Evolutionary conservation across 2,113 vertebrate species (phyloP), one percentile per base, ranked within the genome.

Genomic region (Glaucidium brasilianum): DNA sequence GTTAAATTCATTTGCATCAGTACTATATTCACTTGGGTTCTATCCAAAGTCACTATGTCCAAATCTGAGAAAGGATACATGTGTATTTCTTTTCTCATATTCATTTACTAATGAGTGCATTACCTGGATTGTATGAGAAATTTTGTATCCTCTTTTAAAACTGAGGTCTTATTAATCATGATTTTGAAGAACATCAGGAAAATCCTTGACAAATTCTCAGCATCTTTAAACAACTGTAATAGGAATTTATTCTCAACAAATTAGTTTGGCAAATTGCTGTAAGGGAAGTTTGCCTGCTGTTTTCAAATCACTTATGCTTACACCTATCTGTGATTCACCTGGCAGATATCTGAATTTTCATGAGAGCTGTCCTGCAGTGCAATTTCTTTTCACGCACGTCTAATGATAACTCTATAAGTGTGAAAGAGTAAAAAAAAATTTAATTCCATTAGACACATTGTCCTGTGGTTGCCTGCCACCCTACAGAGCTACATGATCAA

Each of bases 251-350:
- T 74, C 39, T 74, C 56, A 71, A 86, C 35, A 86, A 78, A 91
- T 68, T 43, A 41, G 16, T 84, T 91, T 71, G 35, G 88, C 39
- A 86, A 81, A 69, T 50, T 88, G 66, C 37, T 86, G 35, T 60
- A 80, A 79, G 83, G 60, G 43, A 92, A 78, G 64, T 75, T 71
- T 50, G 15, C 90, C 83, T 92, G 88, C 92, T 91, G 85, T 67
- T 95, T 93, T 84, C 85, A 94, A 92, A 96, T 92, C 75, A 68
- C 69, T 92, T 88, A 63, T 25, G 55, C 83, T 84, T 93, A 94
- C 37, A 93, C 55, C 49, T 96, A 55, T 49, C 68, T 92, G 68
- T 50, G 47, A 92, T 96, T 96, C 92, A 90, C 95, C 83, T 96
- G 90, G 52, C 79, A 91, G 72, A 60, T 60, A 63, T 2, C 37